phyloP scores from a whole-genome alignment of 2,888 invertebrate genomes.

The Acleris holmiana region DNA sequence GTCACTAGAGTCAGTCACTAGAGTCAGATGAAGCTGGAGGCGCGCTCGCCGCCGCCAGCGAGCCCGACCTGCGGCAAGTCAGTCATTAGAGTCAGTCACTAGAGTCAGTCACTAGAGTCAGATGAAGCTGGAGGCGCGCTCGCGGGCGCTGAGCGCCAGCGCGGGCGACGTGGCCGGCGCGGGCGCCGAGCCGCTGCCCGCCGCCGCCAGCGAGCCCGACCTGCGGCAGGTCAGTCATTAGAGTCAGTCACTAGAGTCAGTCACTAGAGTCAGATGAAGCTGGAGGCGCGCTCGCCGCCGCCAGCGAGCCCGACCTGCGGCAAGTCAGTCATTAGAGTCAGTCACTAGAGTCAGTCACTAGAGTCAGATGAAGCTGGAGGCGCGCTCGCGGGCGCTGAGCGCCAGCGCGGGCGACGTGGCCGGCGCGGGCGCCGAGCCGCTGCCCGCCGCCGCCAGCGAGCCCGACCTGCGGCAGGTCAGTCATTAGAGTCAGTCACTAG shows the following conservation, averaged over 20 bases:
- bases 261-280: too few relatives aligned
- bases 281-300: too few relatives aligned
- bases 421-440: constrained; percentile 50
- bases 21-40: too few relatives aligned
- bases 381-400: constrained; percentile 59
- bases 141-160: constrained; percentile 64
- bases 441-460: constrained; percentile 86
- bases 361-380: constrained; percentile 49
- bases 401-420: constrained; percentile 78
- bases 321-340: too few relatives aligned
- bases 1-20: too few relatives aligned
- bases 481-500: constrained; percentile 19
- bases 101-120: too few relatives aligned
- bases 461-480: constrained; percentile 85
- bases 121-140: constrained; percentile 51
- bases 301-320: too few relatives aligned
- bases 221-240: constrained; percentile 73
- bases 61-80: too few relatives aligned
- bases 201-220: constrained; percentile 88
- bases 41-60: too few relatives aligned
- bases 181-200: constrained; percentile 61
- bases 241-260: too few relatives aligned
- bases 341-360: too few relatives aligned
- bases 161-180: constrained; percentile 75
- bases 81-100: too few relatives aligned